Evolutionary conservation across 1,140 invertebrate genomes (phyloP), one percentile per base, ranked within the genome.

Genomic region (Pogonognathellus flavescens): DNA sequence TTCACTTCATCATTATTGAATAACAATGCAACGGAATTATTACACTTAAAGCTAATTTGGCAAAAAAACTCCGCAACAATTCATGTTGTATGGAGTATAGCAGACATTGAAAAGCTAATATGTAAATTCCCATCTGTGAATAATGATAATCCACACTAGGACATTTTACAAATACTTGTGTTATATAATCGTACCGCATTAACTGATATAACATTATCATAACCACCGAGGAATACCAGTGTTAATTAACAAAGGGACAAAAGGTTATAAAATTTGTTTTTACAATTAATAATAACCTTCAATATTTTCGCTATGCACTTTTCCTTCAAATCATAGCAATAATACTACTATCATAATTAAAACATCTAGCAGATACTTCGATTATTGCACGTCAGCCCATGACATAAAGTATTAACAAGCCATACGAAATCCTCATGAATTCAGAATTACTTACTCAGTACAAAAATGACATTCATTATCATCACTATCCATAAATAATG

Each of bases 381-480:
- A 31, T 49, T 18, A 83, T 60, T 84, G 66, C 83, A 70, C 66
- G 70, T 49, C 41, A 72, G 66, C 83, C 83, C 49, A 70, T 72
- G 70, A 49, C 60, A 84, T 84, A 31, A 25, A 20, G 57, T 60
- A 41, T 60, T 55, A 82, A 82, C 52, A 57, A 55, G 31, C 16
- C 11, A 55, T 57, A 20, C 55, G 16, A 14, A 72, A 55, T 82
- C 59, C 41, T 60, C 60, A n/a, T 76, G 70, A 76, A 62, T 5
- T 18, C 70, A 76, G n/a, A 76, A 49, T 76, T 76, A 76, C 70
- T 25, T 31, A 7, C 11, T 66, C 22, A 20, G n/a, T n/a, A n/a
- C n/a, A 66, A 66, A 22, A 66, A 66, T 66, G 62, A 66, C 22
- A 66, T 76, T 57, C n/a, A 9, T 31, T 49, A 76, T 41, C 70